Evolutionary conservation across 2,113 vertebrate genomes (phyloP).

Genomic region (Zingel zingel): DNA sequence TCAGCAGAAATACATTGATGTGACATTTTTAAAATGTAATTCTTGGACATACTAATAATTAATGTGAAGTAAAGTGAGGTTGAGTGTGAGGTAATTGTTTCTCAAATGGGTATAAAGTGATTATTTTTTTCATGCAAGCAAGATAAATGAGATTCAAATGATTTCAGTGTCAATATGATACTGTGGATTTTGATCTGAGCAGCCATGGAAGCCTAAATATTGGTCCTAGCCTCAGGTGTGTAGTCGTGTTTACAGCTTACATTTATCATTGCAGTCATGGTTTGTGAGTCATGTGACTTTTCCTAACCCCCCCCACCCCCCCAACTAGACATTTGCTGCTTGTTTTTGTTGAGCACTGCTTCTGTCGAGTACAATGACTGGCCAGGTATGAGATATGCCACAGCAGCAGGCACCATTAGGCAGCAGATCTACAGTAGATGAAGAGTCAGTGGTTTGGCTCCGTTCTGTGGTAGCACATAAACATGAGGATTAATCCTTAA

Average conservation of each 20-base stretch:
- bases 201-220: background rate
- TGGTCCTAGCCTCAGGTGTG: constrained; percentile 21
- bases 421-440: constrained; percentile 54
- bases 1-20: background rate
- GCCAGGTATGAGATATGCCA: constrained; percentile 13
- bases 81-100: constrained; percentile 35
- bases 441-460: constrained; percentile 48
- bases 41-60: background rate
- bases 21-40: background rate
- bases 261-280: constrained; percentile 20
- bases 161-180: background rate
- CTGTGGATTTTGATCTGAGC: background rate
- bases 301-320: background rate
- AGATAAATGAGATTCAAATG: constrained; percentile 20
- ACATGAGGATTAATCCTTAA: constrained; percentile 76
- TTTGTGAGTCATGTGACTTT: constrained; percentile 17
- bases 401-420: constrained; percentile 50
- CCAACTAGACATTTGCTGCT: background rate
- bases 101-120: constrained; percentile 10
- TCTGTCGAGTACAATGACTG: constrained; percentile 24
- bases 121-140: constrained; percentile 1
- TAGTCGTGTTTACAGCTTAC: constrained; percentile 18
- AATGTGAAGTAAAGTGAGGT: constrained; percentile 12
- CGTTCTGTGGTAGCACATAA: constrained; percentile 47
- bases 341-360: constrained; percentile 20